Percentiles rank a stretch among this genome's conserved stretches.
Conservation (phyloP, 2,888 invertebrate genomes). For the Parasteatoda lunata region DNA sequence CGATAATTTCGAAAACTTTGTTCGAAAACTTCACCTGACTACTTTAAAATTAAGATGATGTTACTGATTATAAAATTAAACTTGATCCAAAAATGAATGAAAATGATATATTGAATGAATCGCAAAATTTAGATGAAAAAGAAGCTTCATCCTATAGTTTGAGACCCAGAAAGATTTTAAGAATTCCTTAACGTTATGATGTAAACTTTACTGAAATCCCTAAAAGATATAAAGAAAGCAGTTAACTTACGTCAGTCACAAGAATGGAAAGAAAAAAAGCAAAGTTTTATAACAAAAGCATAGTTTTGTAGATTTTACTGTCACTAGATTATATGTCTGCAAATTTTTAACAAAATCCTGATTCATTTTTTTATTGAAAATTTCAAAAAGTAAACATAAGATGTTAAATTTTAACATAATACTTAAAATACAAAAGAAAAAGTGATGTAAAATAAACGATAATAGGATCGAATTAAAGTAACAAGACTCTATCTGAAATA, state of each 20-base stretch:
- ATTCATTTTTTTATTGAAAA: too few species aligned
- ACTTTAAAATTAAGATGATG: background rate
- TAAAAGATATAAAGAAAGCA: conserved; percentile 36
- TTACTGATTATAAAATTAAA: background rate
- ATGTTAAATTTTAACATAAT: too few species aligned
- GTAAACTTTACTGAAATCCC: conserved; percentile 1
- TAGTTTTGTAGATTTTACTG: too few species aligned
- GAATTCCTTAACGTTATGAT: background rate
- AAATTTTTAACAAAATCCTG: too few species aligned
- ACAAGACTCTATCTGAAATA: too few species aligned
- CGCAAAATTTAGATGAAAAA: background rate
- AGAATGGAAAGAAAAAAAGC: conserved; percentile 19
- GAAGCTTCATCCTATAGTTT: background rate
- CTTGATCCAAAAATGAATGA: background rate
- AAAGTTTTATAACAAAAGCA: background rate
- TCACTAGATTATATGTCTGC: too few species aligned
- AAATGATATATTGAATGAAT: background rate
- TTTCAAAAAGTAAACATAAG: too few species aligned
- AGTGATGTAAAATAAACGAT: too few species aligned
- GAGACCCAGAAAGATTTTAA: background rate
- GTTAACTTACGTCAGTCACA: conserved; percentile 4
- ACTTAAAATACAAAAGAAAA: too few species aligned
- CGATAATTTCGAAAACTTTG: background rate
- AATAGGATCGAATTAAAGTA: too few species aligned
- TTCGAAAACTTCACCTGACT: background rate